Conservation (phyloP, 2,113 vertebrate genomes). For the Guaruba guarouba region DNA sequence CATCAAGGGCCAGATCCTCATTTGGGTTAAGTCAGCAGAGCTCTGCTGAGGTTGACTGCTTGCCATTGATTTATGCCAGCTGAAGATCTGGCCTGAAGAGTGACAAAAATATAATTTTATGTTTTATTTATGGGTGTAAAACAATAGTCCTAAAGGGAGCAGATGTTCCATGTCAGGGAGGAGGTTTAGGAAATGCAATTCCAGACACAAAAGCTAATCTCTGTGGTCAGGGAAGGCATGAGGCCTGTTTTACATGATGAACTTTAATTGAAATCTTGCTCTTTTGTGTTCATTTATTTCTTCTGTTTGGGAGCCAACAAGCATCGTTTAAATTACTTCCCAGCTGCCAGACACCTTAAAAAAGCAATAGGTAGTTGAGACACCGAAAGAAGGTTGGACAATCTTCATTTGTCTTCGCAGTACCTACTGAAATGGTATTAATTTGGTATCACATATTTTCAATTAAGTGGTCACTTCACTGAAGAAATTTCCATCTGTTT, state of each 20-base stretch:
- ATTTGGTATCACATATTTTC: constrained; percentile 26
- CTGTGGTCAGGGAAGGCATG: constrained; percentile 67
- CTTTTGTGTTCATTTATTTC: constrained; percentile 56
- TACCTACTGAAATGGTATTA: constrained; percentile 36
- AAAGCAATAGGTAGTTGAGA: background rate
- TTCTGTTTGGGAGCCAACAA: constrained; percentile 48
- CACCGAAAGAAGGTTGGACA: constrained; percentile 18
- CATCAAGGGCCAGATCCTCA: constrained; percentile 50
- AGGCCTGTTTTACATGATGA: constrained; percentile 63
- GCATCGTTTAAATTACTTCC: constrained; percentile 29
- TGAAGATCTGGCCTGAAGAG: constrained; percentile 69
- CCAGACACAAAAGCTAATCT: constrained; percentile 72
- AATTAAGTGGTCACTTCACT: constrained; percentile 42
- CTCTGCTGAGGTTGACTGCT: constrained; percentile 59
- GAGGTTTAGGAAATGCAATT: constrained; percentile 71
- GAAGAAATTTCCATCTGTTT: constrained; percentile 48
- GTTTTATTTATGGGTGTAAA: constrained; percentile 80
- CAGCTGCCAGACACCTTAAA: constrained; percentile 25
- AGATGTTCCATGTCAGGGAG: constrained; percentile 60
- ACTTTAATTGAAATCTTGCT: constrained; percentile 75
- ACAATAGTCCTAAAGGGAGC: constrained; percentile 70
- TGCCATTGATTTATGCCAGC: constrained; percentile 58
- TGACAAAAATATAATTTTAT: constrained; percentile 79
- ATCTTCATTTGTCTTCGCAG: background rate
- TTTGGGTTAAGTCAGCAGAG: constrained; percentile 51